Evolutionary conservation across 2,113 vertebrate genomes (phyloP).

Genomic region (Harpagus bidentatus): DNA sequence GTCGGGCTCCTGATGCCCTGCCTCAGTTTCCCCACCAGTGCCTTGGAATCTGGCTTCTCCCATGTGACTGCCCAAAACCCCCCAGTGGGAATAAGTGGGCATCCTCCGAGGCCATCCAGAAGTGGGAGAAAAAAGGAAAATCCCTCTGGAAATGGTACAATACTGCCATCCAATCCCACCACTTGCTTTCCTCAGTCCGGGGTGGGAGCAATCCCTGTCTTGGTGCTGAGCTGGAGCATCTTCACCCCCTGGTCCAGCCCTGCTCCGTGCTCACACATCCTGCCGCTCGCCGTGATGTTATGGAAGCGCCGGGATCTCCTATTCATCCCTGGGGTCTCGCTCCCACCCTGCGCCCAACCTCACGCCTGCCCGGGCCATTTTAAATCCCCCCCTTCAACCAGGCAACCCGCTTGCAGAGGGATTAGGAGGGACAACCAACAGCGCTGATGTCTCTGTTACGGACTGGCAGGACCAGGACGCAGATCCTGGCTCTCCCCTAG

Average conservation of each 20-base stretch:
- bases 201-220: neutral
- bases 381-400: neutral
- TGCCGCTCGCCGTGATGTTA: rapidly evolving
- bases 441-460: conserved; percentile 17
- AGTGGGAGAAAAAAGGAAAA: neutral
- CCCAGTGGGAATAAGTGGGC: rapidly evolving
- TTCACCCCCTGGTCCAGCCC: neutral
- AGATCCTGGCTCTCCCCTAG: neutral
- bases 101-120: neutral
- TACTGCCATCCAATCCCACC: neutral
- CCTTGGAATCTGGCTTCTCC: neutral
- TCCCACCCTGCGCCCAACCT: rapidly evolving
- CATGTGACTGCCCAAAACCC: rapidly evolving
- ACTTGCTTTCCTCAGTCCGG: rapidly evolving
- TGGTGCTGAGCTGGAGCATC: neutral
- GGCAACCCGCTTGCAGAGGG: neutral
- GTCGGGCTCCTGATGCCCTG: rapidly evolving
- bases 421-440: neutral
- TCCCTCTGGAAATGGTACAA: neutral
- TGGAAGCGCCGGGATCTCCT: rapidly evolving
- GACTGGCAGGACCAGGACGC: neutral
- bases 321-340: neutral
- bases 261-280: rapidly evolving
- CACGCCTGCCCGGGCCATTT: rapidly evolving
- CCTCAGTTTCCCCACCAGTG: neutral